These are phyloP conservation scores for Atopsyche davidsoni DNA, from an alignment of 1,140 invertebrate species.

Conservation along the genomic window DNA sequence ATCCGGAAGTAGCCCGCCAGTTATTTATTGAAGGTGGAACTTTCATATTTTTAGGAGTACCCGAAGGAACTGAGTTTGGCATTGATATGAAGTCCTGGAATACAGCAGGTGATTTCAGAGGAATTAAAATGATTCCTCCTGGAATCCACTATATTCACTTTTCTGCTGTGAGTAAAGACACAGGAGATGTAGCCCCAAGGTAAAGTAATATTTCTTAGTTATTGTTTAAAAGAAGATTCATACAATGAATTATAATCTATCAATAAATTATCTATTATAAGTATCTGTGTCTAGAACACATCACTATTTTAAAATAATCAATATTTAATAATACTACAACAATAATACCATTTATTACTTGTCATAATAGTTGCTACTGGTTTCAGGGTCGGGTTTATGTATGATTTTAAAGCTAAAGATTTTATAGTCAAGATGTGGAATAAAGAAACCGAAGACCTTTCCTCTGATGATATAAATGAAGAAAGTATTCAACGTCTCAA, in stretches of 20 bases:
- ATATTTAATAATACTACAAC: neutral
- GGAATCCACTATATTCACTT: conserved; percentile 94
- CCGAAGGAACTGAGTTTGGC: conserved; percentile 87
- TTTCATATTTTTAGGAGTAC: conserved; percentile 77
- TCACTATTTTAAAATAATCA: neutral
- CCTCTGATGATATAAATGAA: conserved; percentile 51
- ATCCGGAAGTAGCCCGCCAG: conserved; percentile 67
- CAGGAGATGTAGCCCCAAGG: conserved; percentile 47
- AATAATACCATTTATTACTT: conserved; percentile 16
- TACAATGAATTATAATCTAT: neutral
- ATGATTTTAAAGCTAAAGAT: conserved; percentile 77
- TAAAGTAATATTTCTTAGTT: conserved; percentile 5
- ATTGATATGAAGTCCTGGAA: conserved; percentile 94
- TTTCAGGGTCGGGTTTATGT: conserved; percentile 83
- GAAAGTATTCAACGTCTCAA: conserved; percentile 57
- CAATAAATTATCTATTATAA: neutral
- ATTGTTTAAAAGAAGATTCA: neutral
- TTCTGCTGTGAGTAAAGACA: conserved; percentile 56
- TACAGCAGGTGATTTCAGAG: conserved; percentile 87
- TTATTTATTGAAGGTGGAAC: conserved; percentile 78
- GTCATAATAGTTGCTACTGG: too few relatives aligned
- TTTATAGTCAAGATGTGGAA: conserved; percentile 87
- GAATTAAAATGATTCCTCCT: conserved; percentile 98
- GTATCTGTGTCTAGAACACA: neutral
- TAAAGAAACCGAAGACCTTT: conserved; percentile 60